phyloP scores from a whole-genome alignment of 2,888 invertebrate genomes.

The Erynnis tages region DNA sequence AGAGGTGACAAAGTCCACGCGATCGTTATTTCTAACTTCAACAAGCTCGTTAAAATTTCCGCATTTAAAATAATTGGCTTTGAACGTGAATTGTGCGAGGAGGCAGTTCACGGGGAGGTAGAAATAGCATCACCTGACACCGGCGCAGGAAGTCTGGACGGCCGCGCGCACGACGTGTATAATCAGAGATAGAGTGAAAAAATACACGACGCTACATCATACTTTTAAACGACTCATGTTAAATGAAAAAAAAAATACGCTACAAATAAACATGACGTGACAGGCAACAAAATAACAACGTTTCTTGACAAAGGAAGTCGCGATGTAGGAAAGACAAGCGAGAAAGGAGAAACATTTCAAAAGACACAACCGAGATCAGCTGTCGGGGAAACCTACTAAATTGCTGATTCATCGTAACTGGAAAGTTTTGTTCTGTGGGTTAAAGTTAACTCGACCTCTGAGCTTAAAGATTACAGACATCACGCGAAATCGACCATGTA shows the following conservation, averaged over 20 bases:
- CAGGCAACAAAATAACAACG: conserved; percentile 12
- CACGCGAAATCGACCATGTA: conserved; percentile 3
- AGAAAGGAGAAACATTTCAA: conserved; percentile 1
- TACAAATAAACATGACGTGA: conserved; percentile 1
- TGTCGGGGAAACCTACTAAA: conserved; percentile 15
- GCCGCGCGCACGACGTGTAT: conserved; percentile 47
- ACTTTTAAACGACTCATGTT: conserved; percentile 22
- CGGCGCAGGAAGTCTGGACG: conserved; percentile 65
- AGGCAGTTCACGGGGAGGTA: conserved; percentile 66
- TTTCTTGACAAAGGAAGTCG: background rate
- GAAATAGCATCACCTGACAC: conserved; percentile 71
- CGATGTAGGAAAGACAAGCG: background rate
- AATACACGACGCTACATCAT: conserved; percentile 16
- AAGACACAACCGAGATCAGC: background rate
- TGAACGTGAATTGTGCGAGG: conserved; percentile 65
- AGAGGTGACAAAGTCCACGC: conserved; percentile 30
- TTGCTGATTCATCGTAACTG: conserved; percentile 22
- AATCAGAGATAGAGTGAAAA: conserved; percentile 30
- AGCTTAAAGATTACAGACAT: conserved; percentile 11
- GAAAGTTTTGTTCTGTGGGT: conserved; percentile 13
- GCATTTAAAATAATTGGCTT: conserved; percentile 66
- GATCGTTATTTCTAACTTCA: conserved; percentile 40
- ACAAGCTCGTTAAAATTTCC: conserved; percentile 38
- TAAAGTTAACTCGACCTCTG: conserved; percentile 18
- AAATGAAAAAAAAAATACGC: conserved; percentile 1